Conservation (phyloP, 2,113 vertebrate genomes). For the Arvicanthis niloticus region DNA sequence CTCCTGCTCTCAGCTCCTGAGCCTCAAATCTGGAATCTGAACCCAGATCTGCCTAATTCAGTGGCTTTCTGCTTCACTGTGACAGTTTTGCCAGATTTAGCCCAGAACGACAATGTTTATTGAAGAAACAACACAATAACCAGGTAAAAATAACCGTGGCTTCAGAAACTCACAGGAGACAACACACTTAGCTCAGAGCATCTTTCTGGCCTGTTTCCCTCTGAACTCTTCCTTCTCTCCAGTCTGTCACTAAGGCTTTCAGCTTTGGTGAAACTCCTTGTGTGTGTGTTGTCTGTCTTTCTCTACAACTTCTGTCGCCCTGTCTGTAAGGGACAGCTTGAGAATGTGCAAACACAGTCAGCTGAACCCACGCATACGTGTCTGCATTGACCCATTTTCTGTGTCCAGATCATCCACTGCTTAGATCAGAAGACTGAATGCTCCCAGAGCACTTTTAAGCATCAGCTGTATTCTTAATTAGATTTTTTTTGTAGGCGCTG, state of each 20-base stretch:
- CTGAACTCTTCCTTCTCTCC: not conserved
- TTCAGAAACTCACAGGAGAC: not conserved
- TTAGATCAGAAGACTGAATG: not conserved
- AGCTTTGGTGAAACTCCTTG: not conserved
- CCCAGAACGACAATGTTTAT: constrained; percentile 30
- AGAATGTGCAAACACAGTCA: constrained; percentile 9
- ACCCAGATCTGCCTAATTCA: not conserved
- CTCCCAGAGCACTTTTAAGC: constrained; percentile 61
- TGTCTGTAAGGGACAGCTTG: not conserved
- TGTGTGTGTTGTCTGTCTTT: not conserved
- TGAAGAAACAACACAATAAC: constrained; percentile 41
- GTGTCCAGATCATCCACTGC: not conserved
- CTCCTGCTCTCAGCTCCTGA: not conserved
- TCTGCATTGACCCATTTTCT: constrained; percentile 63
- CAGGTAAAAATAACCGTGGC: not conserved
- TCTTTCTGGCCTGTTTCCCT: not conserved
- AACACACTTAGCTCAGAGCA: not conserved
- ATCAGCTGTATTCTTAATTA: constrained; percentile 72
- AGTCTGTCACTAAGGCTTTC: not conserved
- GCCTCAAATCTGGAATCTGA: not conserved
- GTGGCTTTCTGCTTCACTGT: not conserved
- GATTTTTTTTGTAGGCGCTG: constrained; percentile 61
- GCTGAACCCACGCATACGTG: not conserved
- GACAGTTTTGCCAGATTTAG: constrained; percentile 29
- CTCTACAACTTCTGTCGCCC: not conserved